These are phyloP conservation scores for Chlorodrepanis virens DNA, from an alignment of 2,113 vertebrate species.

Conservation along the genomic window DNA sequence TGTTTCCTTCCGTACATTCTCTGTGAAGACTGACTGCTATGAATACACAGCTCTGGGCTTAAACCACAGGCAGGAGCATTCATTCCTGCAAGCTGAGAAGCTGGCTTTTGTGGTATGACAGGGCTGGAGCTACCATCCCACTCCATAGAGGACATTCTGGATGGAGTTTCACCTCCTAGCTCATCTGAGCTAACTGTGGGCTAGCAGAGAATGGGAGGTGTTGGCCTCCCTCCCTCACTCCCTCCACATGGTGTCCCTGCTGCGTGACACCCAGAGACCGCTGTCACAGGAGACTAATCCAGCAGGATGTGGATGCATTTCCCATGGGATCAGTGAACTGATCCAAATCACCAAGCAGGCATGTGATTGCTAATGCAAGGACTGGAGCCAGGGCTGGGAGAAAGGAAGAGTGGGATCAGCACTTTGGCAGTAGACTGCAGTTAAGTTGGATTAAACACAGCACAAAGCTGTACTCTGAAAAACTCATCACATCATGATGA, in stretches of 20 bases:
- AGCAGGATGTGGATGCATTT: background rate
- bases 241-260: background rate
- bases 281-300: background rate
- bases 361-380: background rate
- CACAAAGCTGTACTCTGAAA: background rate
- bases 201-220: background rate
- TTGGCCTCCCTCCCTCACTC: background rate
- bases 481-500: background rate
- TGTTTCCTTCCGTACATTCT: background rate
- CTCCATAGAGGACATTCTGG: background rate
- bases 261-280: background rate
- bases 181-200: background rate
- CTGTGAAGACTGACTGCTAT: background rate
- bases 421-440: background rate
- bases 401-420: constrained; percentile 27
- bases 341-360: background rate
- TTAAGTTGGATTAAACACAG: background rate
- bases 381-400: background rate
- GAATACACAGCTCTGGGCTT: background rate
- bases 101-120: background rate
- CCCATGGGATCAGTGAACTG: background rate
- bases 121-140: background rate
- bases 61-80: background rate
- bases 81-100: background rate
- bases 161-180: background rate